A percentile compares a stretch with the other conserved stretches of the same genome.
phyloP scores from a whole-genome alignment of 2,888 invertebrate species.

The Rotaria macrura region DNA sequence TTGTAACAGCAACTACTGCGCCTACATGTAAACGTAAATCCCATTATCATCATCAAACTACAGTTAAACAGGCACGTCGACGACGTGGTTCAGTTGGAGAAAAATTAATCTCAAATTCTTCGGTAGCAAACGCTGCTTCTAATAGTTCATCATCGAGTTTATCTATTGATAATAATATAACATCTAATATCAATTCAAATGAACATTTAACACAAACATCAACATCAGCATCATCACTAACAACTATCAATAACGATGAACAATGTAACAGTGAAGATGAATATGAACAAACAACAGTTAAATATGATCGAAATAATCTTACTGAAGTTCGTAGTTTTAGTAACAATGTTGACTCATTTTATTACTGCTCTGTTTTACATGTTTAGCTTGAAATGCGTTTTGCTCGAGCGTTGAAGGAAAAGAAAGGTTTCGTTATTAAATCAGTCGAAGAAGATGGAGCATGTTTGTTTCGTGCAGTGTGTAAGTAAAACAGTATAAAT shows the following conservation, averaged over 20 bases:
- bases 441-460: conserved; percentile 77
- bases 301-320: conserved; percentile 15
- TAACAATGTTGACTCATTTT: too few relatives aligned
- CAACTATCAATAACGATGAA: background rate
- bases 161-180: background rate
- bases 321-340: background rate
- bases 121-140: background rate
- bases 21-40: background rate
- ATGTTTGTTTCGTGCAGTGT: conserved; percentile 72
- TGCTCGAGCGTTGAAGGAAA: conserved; percentile 55
- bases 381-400: conserved; percentile 60
- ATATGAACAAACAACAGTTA: conserved; percentile 47
- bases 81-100: background rate
- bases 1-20: background rate
- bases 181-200: background rate
- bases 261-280: conserved; percentile 62
- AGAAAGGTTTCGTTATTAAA: conserved; percentile 67
- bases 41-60: background rate
- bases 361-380: background rate
- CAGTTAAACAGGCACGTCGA: background rate
- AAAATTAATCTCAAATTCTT: background rate
- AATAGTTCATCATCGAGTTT: background rate
- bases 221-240: background rate
- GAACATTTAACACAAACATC: background rate
- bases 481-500: conserved; percentile 41